Evolutionary conservation across 2,797 vertebrate species (phyloP).

Genomic region (Ctenopoma kingsleyae): DNA sequence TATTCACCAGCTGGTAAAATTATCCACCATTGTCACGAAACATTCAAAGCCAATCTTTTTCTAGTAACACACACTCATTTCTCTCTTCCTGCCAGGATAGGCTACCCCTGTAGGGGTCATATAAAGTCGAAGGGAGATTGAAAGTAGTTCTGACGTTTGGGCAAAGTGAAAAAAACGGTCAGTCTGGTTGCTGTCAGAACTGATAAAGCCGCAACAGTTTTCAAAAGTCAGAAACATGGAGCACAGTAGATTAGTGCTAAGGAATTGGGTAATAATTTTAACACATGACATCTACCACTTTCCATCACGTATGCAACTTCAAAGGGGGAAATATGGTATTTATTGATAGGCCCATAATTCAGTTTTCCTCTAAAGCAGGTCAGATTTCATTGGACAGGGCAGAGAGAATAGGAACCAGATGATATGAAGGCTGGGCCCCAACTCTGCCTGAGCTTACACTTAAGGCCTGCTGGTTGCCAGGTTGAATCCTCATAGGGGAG

Average conservation of each 20-base stretch:
- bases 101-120: slow-evolving; percentile 44
- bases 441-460: slow-evolving; percentile 58
- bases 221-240: slow-evolving; percentile 69
- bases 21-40: slow-evolving; percentile 76
- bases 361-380: slow-evolving; percentile 82
- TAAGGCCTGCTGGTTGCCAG: slow-evolving; percentile 61
- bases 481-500: slow-evolving; percentile 57
- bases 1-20: slow-evolving; percentile 79
- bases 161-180: slow-evolving; percentile 55
- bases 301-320: slow-evolving; percentile 83
- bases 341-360: slow-evolving; percentile 87
- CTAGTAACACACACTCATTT: slow-evolving; percentile 18
- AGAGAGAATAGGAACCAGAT: slow-evolving; percentile 87
- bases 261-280: slow-evolving; percentile 86
- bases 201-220: slow-evolving; percentile 81
- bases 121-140: slow-evolving; percentile 62
- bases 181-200: slow-evolving; percentile 78
- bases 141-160: slow-evolving; percentile 74
- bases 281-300: slow-evolving; percentile 85
- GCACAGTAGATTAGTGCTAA: slow-evolving; percentile 79
- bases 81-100: slow-evolving; percentile 4
- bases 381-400: slow-evolving; percentile 85
- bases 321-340: slow-evolving; percentile 86
- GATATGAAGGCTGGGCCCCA: slow-evolving; percentile 67
- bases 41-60: slow-evolving; percentile 45